Evolutionary conservation across 1,140 invertebrate genomes (phyloP), one percentile per base, ranked within the genome.

Genomic region (Dufourea novaeangliae): DNA sequence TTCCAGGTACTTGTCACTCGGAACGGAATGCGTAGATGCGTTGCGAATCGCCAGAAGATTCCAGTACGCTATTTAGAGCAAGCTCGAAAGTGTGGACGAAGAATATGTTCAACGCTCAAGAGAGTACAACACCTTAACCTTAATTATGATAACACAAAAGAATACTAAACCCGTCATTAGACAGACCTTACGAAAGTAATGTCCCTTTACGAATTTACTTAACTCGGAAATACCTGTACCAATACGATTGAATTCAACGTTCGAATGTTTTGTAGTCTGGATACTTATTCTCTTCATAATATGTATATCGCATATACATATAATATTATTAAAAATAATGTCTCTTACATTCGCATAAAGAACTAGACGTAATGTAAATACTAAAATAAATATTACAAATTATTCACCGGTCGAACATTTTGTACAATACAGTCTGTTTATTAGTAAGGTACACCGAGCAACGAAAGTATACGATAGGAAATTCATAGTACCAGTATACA

Each of bases 1-100:
- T 68, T 83, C 80, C 80, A 79, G 80, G 81, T 80, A 82, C 81
- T 78, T 83, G 80, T 83, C 82, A 79, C 80, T 83, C 80, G 76
- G 75, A 83, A 83, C 80, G 80, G 80, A 80, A 77, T 70, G 83
- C 72, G 72, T 84, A 66, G 72, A 84, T 72, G 83, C 78, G 63
- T 84, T 84, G 84, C 71, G 62, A 84, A 84, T 84, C 62, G 61
- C 20, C 22, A 63, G 64, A 59, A 74, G 72, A 84, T 80, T 84
- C 83, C 83, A 80, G 78, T 52, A 54, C 67, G 78, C 72, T 84
- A 84, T 84, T 84, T 84, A 84, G 82, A 83, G 82, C 81, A 61
- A 37, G 52, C 82, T 71, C 76, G 79, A 84, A 84, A 84, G 82
- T 37, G 75, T 56, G 56, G 72, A 66, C 62, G 62, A 64, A 44